Percentiles rank a stretch among this genome's conserved stretches.
Conservation (phyloP, 1,140 invertebrate genomes). For the Brachionus sp. region DNA sequence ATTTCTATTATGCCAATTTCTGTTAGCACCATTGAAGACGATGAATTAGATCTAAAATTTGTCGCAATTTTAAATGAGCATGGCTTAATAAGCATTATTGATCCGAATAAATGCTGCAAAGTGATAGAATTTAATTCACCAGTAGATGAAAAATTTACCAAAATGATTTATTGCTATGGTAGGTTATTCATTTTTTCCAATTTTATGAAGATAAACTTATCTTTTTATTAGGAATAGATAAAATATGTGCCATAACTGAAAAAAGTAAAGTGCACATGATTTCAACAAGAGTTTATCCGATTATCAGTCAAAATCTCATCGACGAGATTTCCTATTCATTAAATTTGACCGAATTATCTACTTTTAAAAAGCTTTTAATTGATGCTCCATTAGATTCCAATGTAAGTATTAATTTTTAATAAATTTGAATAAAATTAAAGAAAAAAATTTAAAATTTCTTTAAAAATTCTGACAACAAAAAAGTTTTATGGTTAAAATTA, state of each 20-base stretch:
- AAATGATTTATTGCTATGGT: slow-evolving; percentile 34
- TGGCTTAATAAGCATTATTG: not conserved
- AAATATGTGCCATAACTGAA: not conserved
- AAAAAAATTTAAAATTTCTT: too few relatives aligned
- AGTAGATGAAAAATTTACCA: not conserved
- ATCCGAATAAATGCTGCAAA: slow-evolving; percentile 25
- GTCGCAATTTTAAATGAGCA: not conserved
- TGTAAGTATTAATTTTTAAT: too few relatives aligned
- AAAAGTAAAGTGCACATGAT: slow-evolving; percentile 1
- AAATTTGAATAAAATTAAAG: not conserved
- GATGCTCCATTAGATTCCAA: not conserved
- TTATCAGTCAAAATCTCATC: not conserved
- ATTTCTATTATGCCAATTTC: slow-evolving; percentile 18
- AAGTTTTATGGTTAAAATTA: too few relatives aligned
- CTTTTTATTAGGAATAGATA: not conserved
- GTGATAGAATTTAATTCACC: not conserved
- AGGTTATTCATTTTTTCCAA: not conserved
- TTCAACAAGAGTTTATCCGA: slow-evolving; percentile 7
- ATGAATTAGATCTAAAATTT: slow-evolving; percentile 29
- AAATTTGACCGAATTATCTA: not conserved
- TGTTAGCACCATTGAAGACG: not conserved
- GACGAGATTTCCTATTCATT: slow-evolving; percentile 1
- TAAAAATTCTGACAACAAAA: too few relatives aligned
- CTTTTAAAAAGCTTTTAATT: not conserved
- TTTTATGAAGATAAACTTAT: not conserved